Evolutionary conservation across 2,888 invertebrate species (phyloP), one percentile per base, ranked within the genome.

Genomic region (Tenthredo livida): DNA sequence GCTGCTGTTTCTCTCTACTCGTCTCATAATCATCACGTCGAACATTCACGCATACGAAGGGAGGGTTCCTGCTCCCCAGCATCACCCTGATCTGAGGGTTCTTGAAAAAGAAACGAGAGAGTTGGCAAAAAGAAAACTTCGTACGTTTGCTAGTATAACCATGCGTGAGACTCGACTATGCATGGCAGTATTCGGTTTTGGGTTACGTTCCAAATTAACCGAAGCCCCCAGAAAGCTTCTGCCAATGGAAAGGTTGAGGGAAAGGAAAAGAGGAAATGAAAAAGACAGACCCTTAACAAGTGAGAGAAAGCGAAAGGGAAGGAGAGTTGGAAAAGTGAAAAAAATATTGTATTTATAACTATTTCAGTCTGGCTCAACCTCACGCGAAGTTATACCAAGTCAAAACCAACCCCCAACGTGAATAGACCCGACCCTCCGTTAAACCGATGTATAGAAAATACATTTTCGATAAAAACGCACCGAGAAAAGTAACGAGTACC

Each of bases 181-280:
- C n/a, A n/a, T n/a, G 75, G 43, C 25, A 47, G 75, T 47, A 15
- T 50, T 54, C 25, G 78, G 78, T 54, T 54, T 78, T 54, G 78
- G 58, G 78, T 78, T 78, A 78, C 78, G 58, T 78, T 78, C 37
- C 47, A 78, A 78, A 78, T 78, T 78, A 78, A 33, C 54, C 54
- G 78, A 78, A 78, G 78, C 78, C 78, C 78, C 50, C 78, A 29
- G 78, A 78, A 78, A 78, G 54, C 54, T 75, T 75, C 54, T 78
- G 58, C 78, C n/a, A n/a, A 37, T 54, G 54, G 25, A 54, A 17
- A 7, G 54, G 50, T 29, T 54, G 12, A 43, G 73, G 73, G 54
- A 54, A 77, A 54, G 33, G 33, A 54, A 2, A 29, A 33, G 33
- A 54, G 33, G 33, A 33, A 33, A 58, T n/a, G 40, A 77, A 77